phyloP scores from a whole-genome alignment of 1,140 invertebrate genomes.

The Archegozetes longisetosus region DNA sequence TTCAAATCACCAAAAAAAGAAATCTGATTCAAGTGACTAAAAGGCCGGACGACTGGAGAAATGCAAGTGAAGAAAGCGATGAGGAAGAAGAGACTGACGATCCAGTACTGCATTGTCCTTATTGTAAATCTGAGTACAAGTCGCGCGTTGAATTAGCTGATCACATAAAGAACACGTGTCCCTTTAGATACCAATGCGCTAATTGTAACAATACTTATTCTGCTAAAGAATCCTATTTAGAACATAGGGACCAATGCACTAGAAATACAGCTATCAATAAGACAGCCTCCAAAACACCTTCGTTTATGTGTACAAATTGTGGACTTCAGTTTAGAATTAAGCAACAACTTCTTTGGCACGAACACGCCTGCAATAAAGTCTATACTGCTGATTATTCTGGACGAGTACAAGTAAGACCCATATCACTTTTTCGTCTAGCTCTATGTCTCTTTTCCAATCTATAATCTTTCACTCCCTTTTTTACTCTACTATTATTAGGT shows the following conservation, averaged over 20 bases:
- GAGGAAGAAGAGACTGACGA: neutral
- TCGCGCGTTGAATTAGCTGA: neutral
- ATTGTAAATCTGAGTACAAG: neutral
- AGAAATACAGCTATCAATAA: neutral
- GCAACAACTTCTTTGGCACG: constrained; percentile 15
- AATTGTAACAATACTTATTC: constrained; percentile 5
- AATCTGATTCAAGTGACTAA: neutral
- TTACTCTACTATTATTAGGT: too few species aligned
- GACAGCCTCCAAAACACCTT: constrained; percentile 6
- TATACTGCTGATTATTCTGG: constrained; percentile 1
- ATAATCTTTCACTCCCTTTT: too few species aligned
- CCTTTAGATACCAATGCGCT: neutral
- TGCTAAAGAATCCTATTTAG: neutral
- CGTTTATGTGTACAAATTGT: constrained; percentile 23
- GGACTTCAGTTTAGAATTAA: constrained; percentile 25
- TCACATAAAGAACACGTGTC: constrained; percentile 3
- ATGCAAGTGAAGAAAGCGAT: neutral
- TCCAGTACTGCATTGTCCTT: neutral
- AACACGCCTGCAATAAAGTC: constrained; percentile 7
- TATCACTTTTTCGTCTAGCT: too few species aligned
- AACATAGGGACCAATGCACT: constrained; percentile 3
- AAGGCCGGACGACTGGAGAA: neutral
- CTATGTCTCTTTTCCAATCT: too few species aligned
- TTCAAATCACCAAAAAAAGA: neutral
- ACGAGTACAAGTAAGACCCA: constrained; percentile 2